Base-by-base conservation (phyloP, 2,797 vertebrate species). In the Novumbra hubbsi region DNA sequence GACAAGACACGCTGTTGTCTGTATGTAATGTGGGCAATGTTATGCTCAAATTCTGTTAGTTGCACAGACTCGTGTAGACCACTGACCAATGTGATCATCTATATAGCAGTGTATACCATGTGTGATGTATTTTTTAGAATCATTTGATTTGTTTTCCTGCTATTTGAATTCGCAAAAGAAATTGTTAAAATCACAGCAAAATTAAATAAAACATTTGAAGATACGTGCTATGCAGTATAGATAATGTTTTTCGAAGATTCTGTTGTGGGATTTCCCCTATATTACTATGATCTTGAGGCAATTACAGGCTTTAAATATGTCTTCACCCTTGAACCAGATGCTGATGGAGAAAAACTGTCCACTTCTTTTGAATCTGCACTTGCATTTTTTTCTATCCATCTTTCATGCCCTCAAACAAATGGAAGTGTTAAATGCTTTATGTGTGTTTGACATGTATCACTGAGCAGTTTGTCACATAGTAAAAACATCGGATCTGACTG, bases 211-310 rank as follows among this genome's bases (percentile, higher is more conserved):
- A 21, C 19, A 9, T 60, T 60, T 21, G 24, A 60, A n/a, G 7
- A 11, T 3, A 24, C 24, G n/a, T 60, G 55, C 8, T 7, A 4
- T 24, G 55, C 21, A 24, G 57, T 62, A 62, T 9, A 62, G 57
- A 62, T 12, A 8, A 4, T 24, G 14, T 63, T 30, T 63, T 28
- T 11, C 30, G 28, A 9, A 60, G 55, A 15, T 48, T 50, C n/a
- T 41, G 70, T 70, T 52, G 32, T 88, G 90, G 90, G 89, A 86
- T 81, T 92, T 80, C 84, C 89, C 86, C 80, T 80, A 16, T 85
- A 87, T 88, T 86, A 85, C 87, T 89, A 89, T 87, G 89, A 92
- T 89, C 89, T 85, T 69, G 74, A 81, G 76, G 76, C 55, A 74
- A 79, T 89, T 74, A 86, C 84, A 87, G 85, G 83, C 80, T 84